Evolutionary conservation across 2,113 vertebrate genomes (phyloP), one percentile per base, ranked within the genome.

Genomic region (Carassius gibelio): DNA sequence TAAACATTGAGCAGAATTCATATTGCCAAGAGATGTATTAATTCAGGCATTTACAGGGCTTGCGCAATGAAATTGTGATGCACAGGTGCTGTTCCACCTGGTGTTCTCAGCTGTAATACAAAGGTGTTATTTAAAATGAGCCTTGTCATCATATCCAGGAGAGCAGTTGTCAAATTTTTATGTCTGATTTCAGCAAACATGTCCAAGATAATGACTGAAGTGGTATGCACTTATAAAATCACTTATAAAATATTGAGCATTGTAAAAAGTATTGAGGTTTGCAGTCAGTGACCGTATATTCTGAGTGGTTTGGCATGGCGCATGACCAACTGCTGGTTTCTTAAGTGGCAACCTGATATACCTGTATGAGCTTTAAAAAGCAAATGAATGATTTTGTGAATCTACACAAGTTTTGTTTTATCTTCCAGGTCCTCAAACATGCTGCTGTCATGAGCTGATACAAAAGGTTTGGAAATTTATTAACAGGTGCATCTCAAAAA

Each of bases 381-480:
- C 9, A 71, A 38, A 71, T 5, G 3, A 9, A 8, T 1, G 1
- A 15, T 55, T 17, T 55, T 6, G 52, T 19, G 8, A 21, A n/a
- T n/a, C 6, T n/a, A 3, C 57, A 59, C 2, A 8, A 50, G 50
- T 59, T 21, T 57, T 19, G 21, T 10, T 50, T 69, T 68, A 1
- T 42, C 71, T 87, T 34, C 3, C 75, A 93, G 93, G 66, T 82
- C 17, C 64, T 34, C 52, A 75, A 30, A 48, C 57, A 0, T 94
- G 93, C 90, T 92, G 92, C 86, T 94, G 93, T 88, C 9, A 11
- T 45, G 86, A 85, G 13, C 86, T 94, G 23, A 88, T 81, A n/a
- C 85, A 85, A 6, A 92, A 95, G 93, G 94, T 95, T 30, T 87
- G 87, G 26, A 38, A 17, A 30, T 30, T 1, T 30, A 30, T 30